These are phyloP conservation scores for Simalia tracyae DNA, from an alignment of 2,797 vertebrate genomes.

Conservation along the genomic window DNA sequence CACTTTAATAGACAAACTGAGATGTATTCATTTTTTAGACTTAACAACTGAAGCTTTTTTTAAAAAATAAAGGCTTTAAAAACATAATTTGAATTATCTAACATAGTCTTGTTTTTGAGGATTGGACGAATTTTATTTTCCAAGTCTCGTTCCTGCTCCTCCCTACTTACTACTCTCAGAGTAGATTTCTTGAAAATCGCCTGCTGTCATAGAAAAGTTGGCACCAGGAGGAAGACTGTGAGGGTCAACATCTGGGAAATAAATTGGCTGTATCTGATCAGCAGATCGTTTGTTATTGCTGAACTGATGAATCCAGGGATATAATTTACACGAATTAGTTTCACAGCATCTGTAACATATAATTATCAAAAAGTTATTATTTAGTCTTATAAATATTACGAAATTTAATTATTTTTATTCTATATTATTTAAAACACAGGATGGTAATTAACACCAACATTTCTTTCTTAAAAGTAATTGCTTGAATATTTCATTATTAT, in stretches of 20 bases:
- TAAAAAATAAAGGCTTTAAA: neutral
- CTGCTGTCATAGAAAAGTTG: constrained; percentile 98
- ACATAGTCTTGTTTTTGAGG: neutral
- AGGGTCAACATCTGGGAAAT: constrained; percentile 94
- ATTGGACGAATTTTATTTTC: neutral
- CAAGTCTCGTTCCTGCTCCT: neutral
- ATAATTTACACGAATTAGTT: constrained; percentile 90
- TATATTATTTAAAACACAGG: neutral
- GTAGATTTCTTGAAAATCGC: constrained; percentile 97
- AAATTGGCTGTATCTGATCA: constrained; percentile 91
- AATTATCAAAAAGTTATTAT: constrained; percentile 46
- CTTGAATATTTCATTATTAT: neutral
- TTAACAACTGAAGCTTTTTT: neutral
- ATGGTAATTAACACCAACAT: neutral
- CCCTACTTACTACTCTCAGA: constrained; percentile 84
- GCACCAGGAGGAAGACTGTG: constrained; percentile 87
- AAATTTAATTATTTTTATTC: neutral
- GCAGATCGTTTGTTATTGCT: constrained; percentile 95
- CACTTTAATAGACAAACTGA: neutral
- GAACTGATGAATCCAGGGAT: constrained; percentile 99
- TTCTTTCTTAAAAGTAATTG: neutral
- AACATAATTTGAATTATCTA: neutral
- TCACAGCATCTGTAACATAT: constrained; percentile 89
- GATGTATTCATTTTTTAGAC: neutral
- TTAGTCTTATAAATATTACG: neutral